Evolutionary conservation across 2,797 vertebrate species (phyloP).

Genomic region (Lepilemur septentrionalis): DNA sequence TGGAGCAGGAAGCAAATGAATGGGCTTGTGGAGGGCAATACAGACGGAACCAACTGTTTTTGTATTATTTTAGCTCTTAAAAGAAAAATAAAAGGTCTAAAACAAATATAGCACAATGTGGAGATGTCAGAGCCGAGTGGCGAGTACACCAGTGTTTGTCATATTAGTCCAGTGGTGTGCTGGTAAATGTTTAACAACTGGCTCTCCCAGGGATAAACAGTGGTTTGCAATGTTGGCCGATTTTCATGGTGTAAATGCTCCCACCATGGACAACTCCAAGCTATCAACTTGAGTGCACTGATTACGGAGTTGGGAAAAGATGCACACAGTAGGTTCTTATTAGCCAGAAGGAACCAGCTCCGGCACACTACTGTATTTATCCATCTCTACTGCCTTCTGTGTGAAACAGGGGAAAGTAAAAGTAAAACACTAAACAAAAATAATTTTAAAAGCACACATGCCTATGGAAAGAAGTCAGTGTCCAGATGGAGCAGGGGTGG

Average conservation of each 20-base stretch:
- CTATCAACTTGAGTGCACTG: neutral
- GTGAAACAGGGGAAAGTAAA: neutral
- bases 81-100: slow-evolving; percentile 52
- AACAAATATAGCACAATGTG: slow-evolving; percentile 34
- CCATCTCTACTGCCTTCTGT: neutral
- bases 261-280: neutral
- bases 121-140: neutral
- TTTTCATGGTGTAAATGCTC: neutral
- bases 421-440: neutral
- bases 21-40: neutral
- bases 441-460: neutral
- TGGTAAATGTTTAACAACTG: neutral
- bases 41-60: slow-evolving; percentile 46
- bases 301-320: neutral
- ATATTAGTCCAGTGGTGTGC: neutral
- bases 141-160: neutral
- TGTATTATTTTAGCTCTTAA: slow-evolving; percentile 28
- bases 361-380: neutral
- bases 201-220: neutral
- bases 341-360: neutral
- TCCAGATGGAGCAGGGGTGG: neutral
- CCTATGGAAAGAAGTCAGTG: neutral
- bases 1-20: slow-evolving; percentile 62
- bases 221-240: neutral
- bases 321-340: neutral